Evolutionary conservation across 2,113 vertebrate species (phyloP).

Genomic region (Carettochelys insculpta): DNA sequence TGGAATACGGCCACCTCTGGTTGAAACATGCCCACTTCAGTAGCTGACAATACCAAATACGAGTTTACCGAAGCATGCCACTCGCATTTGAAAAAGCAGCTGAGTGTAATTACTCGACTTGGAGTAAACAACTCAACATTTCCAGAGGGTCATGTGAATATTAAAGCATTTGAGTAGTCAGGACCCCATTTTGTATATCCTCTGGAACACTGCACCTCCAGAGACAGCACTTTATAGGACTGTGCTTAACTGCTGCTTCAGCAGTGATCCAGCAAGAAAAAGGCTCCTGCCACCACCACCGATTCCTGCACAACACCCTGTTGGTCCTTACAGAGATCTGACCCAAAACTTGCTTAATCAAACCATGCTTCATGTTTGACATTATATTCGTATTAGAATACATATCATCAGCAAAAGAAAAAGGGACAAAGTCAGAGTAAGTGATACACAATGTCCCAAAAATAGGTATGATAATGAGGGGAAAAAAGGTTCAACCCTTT

Average conservation of each 20-base stretch:
- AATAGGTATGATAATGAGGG: background rate
- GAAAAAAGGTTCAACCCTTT: no score
- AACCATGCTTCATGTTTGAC: no score
- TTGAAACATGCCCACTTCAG: background rate
- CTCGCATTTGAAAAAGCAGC: background rate
- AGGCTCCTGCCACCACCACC: background rate
- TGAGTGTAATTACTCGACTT: background rate
- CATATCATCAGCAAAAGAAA: background rate
- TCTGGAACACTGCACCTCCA: background rate
- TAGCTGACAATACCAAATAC: background rate
- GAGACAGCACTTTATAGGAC: background rate
- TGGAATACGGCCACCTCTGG: background rate
- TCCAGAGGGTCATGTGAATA: background rate
- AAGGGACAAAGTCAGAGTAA: background rate
- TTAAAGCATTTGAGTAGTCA: background rate
- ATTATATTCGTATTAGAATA: background rate
- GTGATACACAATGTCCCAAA: background rate
- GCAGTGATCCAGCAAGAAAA: background rate
- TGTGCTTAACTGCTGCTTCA: background rate
- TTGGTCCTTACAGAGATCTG: background rate
- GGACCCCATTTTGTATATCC: background rate
- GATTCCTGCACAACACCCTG: background rate
- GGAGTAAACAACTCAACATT: accelerated
- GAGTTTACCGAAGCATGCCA: background rate
- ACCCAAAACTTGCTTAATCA: background rate